phyloP scores from a whole-genome alignment of 2,113 vertebrate genomes.

The Elephas maximus region DNA sequence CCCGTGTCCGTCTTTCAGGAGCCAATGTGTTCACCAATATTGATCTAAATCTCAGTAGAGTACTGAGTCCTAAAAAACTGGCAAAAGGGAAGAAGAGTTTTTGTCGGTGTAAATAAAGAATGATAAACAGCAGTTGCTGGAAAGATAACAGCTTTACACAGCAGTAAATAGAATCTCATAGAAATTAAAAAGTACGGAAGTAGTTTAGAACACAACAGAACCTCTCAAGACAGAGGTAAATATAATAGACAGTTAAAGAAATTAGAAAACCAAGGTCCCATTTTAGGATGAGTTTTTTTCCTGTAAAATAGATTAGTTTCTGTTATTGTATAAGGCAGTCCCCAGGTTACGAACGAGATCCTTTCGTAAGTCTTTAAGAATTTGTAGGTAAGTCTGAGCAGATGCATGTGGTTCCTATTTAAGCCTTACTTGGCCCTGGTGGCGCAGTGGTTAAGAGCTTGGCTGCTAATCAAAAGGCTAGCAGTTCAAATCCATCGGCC shows the following conservation, averaged over 20 bases:
- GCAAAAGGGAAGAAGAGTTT: neutral
- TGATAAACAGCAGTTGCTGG: neutral
- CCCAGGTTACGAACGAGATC: too few species aligned
- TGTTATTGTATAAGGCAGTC: neutral
- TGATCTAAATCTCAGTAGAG: neutral
- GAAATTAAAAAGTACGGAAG: neutral
- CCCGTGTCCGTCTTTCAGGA: neutral
- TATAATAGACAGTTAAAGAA: neutral
- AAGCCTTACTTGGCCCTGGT: too few species aligned
- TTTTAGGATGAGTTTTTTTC: neutral
- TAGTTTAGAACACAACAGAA: neutral
- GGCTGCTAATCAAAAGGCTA: too few species aligned
- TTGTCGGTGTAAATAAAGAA: neutral
- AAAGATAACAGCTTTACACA: neutral
- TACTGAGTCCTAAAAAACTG: neutral
- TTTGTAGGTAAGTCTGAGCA: too few species aligned
- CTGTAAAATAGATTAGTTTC: conserved; percentile 40
- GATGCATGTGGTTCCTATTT: too few species aligned
- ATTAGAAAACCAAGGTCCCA: neutral
- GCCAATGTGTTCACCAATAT: neutral
- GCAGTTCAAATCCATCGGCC: too few species aligned
- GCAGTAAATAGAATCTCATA: neutral
- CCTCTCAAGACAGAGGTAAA: neutral
- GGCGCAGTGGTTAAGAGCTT: too few species aligned
- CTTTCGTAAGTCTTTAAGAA: too few species aligned